A percentile compares a stretch with the other conserved stretches of the same genome.
Evolutionary conservation across 1,140 invertebrate species (phyloP).

Genomic region (Olivierus martensii): DNA sequence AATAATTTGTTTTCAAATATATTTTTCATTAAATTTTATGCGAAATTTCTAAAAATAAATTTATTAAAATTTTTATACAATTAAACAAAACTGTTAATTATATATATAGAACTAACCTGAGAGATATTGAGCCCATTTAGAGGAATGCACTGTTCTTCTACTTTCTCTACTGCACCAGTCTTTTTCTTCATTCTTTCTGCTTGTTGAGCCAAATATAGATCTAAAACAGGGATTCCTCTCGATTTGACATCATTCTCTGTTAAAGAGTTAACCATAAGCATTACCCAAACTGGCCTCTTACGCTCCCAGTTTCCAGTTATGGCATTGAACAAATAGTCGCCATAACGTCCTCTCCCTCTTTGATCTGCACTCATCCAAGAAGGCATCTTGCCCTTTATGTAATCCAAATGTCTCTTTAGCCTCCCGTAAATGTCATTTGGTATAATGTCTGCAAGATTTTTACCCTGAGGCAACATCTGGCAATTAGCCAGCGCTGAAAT

Average conservation of each 20-base stretch:
- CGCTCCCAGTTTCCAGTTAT: slow-evolving; percentile 41
- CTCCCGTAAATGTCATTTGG: slow-evolving; percentile 34
- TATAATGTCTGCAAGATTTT: slow-evolving; percentile 34
- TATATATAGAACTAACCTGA: slow-evolving; percentile 35
- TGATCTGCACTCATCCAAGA: slow-evolving; percentile 38
- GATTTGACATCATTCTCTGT: slow-evolving; percentile 39
- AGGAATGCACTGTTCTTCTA: slow-evolving; percentile 42
- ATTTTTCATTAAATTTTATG: too few species aligned
- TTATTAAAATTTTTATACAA: too few species aligned
- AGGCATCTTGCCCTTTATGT: slow-evolving; percentile 35
- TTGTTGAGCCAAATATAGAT: slow-evolving; percentile 40
- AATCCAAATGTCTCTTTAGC: slow-evolving; percentile 37
- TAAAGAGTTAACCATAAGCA: slow-evolving; percentile 42
- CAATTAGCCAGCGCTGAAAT: slow-evolving; percentile 35
- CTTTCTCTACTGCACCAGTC: slow-evolving; percentile 39
- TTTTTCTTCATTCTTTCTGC: slow-evolving; percentile 35
- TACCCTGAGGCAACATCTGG: slow-evolving; percentile 35
- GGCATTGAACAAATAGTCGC: slow-evolving; percentile 38
- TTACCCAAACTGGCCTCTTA: slow-evolving; percentile 41
- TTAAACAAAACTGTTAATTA: too few species aligned
- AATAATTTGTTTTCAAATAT: too few species aligned
- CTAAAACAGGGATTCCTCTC: slow-evolving; percentile 39
- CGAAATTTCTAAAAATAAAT: too few species aligned
- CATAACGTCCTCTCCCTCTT: slow-evolving; percentile 34
- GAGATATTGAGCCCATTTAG: slow-evolving; percentile 39